phyloP scores from a whole-genome alignment of 2,113 vertebrate species.

The Ranitomeya variabilis region DNA sequence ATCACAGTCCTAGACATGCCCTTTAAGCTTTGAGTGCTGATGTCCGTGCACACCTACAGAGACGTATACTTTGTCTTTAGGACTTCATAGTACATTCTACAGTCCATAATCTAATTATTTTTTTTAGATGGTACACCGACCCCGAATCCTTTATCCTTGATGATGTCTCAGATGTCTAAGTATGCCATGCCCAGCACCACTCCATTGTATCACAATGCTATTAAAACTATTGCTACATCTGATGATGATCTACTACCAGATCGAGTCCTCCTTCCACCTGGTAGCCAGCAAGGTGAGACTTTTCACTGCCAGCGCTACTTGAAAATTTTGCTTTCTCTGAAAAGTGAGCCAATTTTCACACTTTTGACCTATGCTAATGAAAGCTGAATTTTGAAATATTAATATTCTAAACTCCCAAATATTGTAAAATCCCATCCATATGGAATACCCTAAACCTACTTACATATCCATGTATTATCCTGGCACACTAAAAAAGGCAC shows the following conservation, averaged over 20 bases:
- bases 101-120: background rate
- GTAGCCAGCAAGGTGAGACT: slow-evolving; percentile 81
- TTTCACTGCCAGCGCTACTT: background rate
- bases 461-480: too few relatives aligned
- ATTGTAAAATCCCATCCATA: background rate
- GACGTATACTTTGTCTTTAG: background rate
- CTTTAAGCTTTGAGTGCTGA: too few relatives aligned
- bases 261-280: slow-evolving; percentile 85
- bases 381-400: background rate
- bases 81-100: background rate
- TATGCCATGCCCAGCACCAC: slow-evolving; percentile 97
- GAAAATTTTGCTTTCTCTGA: background rate
- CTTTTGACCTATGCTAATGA: background rate
- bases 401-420: too few relatives aligned
- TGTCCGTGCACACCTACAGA: too few relatives aligned
- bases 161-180: slow-evolving; percentile 99
- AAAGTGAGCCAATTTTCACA: background rate
- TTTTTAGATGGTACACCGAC: slow-evolving; percentile 83
- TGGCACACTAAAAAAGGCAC: too few relatives aligned
- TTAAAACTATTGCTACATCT: slow-evolving; percentile 98
- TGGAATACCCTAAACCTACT: background rate
- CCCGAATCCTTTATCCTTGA: slow-evolving; percentile 94
- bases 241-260: slow-evolving; percentile 93
- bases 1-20: too few relatives aligned
- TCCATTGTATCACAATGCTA: slow-evolving; percentile 97